Evolutionary conservation across 2,113 vertebrate species (phyloP).

Genomic region (Rhinopomastus cyanomelas): DNA sequence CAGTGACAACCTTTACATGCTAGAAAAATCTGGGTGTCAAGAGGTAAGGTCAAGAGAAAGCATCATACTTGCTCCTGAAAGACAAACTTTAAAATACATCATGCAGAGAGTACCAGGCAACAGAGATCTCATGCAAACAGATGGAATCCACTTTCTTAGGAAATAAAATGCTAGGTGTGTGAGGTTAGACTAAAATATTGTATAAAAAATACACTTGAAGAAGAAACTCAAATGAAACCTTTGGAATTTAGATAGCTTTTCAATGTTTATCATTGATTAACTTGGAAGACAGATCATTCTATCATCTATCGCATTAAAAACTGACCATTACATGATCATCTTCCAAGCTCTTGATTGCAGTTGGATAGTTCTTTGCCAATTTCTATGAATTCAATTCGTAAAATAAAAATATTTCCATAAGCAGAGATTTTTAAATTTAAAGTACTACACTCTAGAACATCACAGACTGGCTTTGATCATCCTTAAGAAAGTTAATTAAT

Average conservation of each 20-base stretch:
- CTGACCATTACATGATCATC: neutral
- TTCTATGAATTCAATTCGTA: conserved; percentile 6
- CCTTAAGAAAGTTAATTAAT: neutral
- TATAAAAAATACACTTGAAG: neutral
- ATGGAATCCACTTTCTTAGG: neutral
- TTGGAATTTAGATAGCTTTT: neutral
- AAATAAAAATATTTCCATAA: conserved; percentile 3
- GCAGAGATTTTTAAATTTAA: neutral
- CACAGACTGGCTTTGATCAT: neutral
- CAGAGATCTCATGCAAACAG: conserved; percentile 10
- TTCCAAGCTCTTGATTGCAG: conserved; percentile 1
- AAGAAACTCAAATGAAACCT: neutral
- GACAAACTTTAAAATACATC: neutral
- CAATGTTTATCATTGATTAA: neutral
- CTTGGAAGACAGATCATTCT: neutral
- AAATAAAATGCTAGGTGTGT: conserved; percentile 4
- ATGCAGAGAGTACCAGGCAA: neutral
- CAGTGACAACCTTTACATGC: neutral
- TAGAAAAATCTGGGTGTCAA: neutral
- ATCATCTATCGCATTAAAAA: conserved; percentile 21
- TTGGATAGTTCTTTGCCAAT: neutral
- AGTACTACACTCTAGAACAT: neutral
- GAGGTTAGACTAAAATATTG: neutral
- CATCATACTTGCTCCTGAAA: neutral
- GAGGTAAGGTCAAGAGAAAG: neutral